A percentile compares a stretch with the other conserved stretches of the same genome.
Conservation (phyloP, 2,113 vertebrate genomes). For the Rhinopithecus roxellana region DNA sequence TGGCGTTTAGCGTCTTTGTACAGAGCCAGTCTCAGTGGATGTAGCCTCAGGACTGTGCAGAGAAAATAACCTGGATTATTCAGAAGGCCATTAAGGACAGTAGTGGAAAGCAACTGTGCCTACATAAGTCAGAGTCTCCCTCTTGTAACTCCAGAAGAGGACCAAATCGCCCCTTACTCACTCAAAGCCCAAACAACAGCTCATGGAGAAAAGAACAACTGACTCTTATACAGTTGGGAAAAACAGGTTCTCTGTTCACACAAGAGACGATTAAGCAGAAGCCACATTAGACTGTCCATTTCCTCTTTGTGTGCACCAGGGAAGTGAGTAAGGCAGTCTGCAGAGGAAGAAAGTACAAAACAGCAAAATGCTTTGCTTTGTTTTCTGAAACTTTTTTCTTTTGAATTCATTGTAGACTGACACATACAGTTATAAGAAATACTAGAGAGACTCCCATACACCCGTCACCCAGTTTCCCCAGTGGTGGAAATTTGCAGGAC, state of each 20-base stretch:
- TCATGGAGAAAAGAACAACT: not conserved
- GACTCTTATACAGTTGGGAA: not conserved
- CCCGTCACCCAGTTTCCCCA: not conserved
- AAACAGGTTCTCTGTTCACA: not conserved
- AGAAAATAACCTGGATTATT: not conserved
- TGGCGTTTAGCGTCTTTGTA: not conserved
- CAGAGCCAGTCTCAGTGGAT: not conserved
- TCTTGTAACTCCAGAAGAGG: not conserved
- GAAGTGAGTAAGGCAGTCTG: not conserved
- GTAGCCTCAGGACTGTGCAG: not conserved
- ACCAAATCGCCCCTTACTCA: not conserved
- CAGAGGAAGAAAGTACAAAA: not conserved
- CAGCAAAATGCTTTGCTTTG: not conserved
- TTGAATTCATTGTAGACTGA: not conserved
- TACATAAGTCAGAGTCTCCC: not conserved
- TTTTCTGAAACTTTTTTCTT: not conserved
- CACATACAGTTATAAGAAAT: not conserved
- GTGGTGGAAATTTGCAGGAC: not conserved
- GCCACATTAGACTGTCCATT: not conserved
- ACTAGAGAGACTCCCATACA: not conserved
- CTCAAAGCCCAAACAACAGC: not conserved
- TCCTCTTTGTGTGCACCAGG: not conserved
- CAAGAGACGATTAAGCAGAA: not conserved
- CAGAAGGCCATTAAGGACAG: not conserved
- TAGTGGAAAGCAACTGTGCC: not conserved